Percentiles rank a stretch among this genome's conserved stretches.
phyloP scores from a whole-genome alignment of 1,140 invertebrate genomes.

The Heterodera carotae region DNA sequence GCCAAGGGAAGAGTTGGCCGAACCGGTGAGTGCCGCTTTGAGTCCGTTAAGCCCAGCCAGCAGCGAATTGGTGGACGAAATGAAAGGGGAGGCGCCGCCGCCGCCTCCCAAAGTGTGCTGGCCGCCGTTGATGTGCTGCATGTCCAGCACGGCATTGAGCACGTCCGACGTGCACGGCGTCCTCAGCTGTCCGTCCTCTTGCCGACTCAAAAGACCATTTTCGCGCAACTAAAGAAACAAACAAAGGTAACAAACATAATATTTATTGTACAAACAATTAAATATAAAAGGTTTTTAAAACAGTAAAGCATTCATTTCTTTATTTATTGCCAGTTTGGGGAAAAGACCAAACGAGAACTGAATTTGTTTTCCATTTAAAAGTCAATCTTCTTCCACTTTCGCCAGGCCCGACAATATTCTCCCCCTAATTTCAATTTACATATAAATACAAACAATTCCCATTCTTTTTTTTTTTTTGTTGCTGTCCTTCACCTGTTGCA shows the following conservation, averaged over 20 bases:
- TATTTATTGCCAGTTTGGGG: too few relatives aligned
- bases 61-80: conserved; percentile 42
- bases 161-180: conserved; percentile 56
- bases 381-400: too few relatives aligned
- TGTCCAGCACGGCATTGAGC: conserved; percentile 51
- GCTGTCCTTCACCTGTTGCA: conserved; percentile 42
- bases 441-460: too few relatives aligned
- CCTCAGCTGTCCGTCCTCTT: conserved; percentile 42
- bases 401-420: too few relatives aligned
- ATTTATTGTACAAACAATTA: too few relatives aligned
- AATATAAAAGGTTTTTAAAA: too few relatives aligned
- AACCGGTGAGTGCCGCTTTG: conserved; percentile 18
- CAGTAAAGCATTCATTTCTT: too few relatives aligned
- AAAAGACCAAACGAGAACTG: too few relatives aligned
- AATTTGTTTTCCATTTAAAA: too few relatives aligned
- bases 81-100: conserved; percentile 28
- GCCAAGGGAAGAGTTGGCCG: neutral
- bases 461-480: too few relatives aligned
- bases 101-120: conserved; percentile 23
- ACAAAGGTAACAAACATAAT: too few relatives aligned
- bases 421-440: too few relatives aligned
- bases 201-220: conserved; percentile 36
- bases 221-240: conserved; percentile 44
- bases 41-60: conserved; percentile 29
- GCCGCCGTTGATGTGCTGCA: conserved; percentile 41